Evolutionary conservation across 2,797 vertebrate species (phyloP).

Genomic region (Hydrophis major): DNA sequence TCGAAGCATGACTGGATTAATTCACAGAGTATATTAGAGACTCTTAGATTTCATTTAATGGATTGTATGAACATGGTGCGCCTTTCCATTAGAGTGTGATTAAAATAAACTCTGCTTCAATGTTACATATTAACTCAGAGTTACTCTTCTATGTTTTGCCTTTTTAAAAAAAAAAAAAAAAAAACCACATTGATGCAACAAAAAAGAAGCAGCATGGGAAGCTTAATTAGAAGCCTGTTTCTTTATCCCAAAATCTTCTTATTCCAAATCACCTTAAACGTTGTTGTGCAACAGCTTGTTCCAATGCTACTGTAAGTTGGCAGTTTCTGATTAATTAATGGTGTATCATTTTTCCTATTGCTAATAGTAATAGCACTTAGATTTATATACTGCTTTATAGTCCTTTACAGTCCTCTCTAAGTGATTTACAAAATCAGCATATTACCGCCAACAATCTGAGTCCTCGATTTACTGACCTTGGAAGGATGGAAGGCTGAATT

Average conservation of each 20-base stretch:
- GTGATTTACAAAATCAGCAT: background rate
- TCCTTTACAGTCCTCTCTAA: background rate
- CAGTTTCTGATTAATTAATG: background rate
- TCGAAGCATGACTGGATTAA: background rate
- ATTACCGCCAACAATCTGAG: background rate
- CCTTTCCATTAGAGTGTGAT: background rate
- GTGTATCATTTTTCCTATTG: background rate
- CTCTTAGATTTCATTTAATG: background rate
- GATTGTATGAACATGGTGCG: background rate
- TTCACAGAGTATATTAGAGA: background rate
- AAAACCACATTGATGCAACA: background rate
- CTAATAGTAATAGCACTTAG: background rate
- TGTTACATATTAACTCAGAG: background rate
- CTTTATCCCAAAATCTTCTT: background rate
- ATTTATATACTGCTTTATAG: background rate
- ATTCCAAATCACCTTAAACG: background rate
- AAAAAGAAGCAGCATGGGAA: background rate
- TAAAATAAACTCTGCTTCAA: background rate
- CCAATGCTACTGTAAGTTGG: background rate
- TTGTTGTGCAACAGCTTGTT: background rate
- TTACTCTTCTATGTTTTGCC: background rate
- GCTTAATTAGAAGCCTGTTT: background rate
- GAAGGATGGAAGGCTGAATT: background rate
- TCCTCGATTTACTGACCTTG: background rate
- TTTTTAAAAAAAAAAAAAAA: background rate